Evolutionary conservation across 2,888 invertebrate species (phyloP), one percentile per base, ranked within the genome.

Genomic region (Strigamia transsilvanica): DNA sequence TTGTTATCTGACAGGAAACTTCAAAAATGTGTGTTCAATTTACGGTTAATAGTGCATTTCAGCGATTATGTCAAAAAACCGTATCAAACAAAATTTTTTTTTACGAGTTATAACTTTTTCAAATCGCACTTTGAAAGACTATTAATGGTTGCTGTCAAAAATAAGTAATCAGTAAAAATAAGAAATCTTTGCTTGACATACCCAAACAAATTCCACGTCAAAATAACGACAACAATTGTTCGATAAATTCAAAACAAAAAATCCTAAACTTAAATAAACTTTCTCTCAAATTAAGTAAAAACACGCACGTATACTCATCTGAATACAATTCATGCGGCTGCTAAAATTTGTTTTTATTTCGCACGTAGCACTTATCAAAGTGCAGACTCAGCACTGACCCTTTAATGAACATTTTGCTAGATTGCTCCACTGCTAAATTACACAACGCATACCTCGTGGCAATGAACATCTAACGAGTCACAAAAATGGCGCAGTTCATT

Each of bases 351-450:
- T 73, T 73, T 73, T 73, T 73, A 73, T 73, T 73, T 73, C 73
- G 27, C 73, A 32, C 32, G 27, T 73, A 27, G 15, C 73, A 73
- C 32, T 32, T 73, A 73, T 13, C 27, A 32, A 56, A 73, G n/a
- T 32, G 73, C 73, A 27, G 73, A 27, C 73, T 73, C 23, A 32
- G 27, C 73, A 73, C 32, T 73, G 73, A 73, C 73, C 73, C 73
- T 73, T 73, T 73, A 73, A 73, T 73, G 73, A 73, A 73, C 27
- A 73, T 73, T 73, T 73, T 73, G 73, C 73, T 73, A 73, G 73
- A 73, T 73, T 73, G 73, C 73, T 32, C 32, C 32, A 73, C 27
- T 23, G 73, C 32, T 73, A 32, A 73, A 73, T 73, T 73, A 73
- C 27, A 73, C 12, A 73, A 27, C 27, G 32, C 73, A 73, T 73